Evolutionary conservation across 2,888 invertebrate genomes (phyloP).

Genomic region (Gisinianus flammeolus): DNA sequence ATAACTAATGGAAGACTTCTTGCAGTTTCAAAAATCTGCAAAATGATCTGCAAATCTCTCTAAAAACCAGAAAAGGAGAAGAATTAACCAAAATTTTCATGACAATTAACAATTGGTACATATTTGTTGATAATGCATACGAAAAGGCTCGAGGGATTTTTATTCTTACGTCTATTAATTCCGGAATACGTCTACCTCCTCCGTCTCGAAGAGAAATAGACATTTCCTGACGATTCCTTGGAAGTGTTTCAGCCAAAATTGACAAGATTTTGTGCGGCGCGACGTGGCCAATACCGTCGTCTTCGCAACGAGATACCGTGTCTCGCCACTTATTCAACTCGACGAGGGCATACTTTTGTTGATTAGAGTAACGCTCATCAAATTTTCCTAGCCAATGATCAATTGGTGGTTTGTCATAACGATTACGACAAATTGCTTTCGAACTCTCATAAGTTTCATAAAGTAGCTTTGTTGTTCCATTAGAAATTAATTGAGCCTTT

Average conservation of each 20-base stretch:
- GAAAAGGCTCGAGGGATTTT: too few species aligned
- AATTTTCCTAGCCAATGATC: constrained; percentile 19
- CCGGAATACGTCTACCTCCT: background rate
- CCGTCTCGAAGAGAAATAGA: background rate
- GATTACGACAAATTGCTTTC: constrained; percentile 22
- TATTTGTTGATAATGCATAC: too few species aligned
- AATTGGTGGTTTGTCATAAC: constrained; percentile 31
- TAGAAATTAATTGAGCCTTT: background rate
- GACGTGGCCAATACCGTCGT: constrained; percentile 74
- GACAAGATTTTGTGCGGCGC: constrained; percentile 26
- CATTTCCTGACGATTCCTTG: background rate
- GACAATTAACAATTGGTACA: too few species aligned
- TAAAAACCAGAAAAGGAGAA: too few species aligned
- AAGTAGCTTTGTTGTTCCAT: background rate
- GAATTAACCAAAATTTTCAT: too few species aligned
- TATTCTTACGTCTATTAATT: constrained; percentile 9
- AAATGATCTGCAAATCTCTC: constrained; percentile 5
- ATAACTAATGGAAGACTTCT: constrained; percentile 12
- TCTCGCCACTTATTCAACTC: constrained; percentile 90
- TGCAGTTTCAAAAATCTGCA: constrained; percentile 10
- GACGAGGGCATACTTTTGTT: constrained; percentile 78
- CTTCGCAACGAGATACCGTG: constrained; percentile 77
- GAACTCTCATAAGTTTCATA: constrained; percentile 1
- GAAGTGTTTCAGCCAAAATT: constrained; percentile 5
- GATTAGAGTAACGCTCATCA: constrained; percentile 71